These are phyloP conservation scores for Cotesia glomerata DNA, from an alignment of 1,140 invertebrate species.

Conservation along the genomic window DNA sequence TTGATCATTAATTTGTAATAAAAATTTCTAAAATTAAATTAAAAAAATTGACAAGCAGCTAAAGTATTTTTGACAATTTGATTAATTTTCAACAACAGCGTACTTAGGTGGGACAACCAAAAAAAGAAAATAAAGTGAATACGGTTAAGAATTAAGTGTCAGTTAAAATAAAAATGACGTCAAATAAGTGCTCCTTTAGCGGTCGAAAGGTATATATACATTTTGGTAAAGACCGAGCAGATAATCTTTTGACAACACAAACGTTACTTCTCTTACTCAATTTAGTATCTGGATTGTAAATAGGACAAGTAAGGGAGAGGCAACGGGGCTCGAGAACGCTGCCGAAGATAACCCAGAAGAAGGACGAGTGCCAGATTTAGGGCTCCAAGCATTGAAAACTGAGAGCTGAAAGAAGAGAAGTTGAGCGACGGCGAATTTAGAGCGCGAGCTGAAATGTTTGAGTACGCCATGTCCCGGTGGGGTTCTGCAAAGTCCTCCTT, in stretches of 20 bases:
- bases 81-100: too few relatives aligned
- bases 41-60: too few relatives aligned
- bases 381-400: conserved; percentile 2
- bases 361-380: conserved; percentile 3
- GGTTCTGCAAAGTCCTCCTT: conserved; percentile 30
- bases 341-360: neutral
- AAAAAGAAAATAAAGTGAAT: neutral
- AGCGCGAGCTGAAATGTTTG: conserved; percentile 42
- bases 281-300: conserved; percentile 23
- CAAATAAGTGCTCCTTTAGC: conserved; percentile 34
- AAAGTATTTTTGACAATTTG: too few relatives aligned
- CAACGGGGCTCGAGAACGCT: too few relatives aligned
- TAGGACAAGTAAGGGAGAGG: conserved; percentile 6
- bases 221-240: conserved; percentile 31
- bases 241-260: conserved; percentile 35
- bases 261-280: conserved; percentile 8
- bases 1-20: too few relatives aligned
- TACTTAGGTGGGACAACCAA: neutral
- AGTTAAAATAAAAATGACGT: conserved; percentile 32
- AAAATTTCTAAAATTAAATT: too few relatives aligned
- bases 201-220: conserved; percentile 30
- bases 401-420: neutral
- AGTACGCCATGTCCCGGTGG: conserved; percentile 43
- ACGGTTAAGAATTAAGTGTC: conserved; percentile 1
- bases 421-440: conserved; percentile 32